Evolutionary conservation across 2,797 vertebrate genomes (phyloP).

Genomic region (Epinephelus awoara): DNA sequence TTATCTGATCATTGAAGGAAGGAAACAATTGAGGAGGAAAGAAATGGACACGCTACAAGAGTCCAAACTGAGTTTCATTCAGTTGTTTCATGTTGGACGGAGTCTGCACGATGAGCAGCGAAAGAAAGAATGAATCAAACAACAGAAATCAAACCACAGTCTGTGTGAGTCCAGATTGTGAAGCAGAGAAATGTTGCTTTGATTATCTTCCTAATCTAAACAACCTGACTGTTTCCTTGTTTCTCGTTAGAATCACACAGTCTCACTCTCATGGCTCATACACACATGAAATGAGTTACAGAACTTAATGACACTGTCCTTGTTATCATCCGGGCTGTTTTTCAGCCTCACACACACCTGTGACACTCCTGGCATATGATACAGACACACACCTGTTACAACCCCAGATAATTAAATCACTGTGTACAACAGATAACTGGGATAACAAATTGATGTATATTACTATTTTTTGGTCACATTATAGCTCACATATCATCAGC

Average conservation of each 20-base stretch:
- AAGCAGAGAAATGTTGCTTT: constrained; percentile 41
- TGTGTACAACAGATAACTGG: no score
- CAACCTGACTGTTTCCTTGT: constrained; percentile 22
- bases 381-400: neutral
- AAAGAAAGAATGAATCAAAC: neutral
- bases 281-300: constrained; percentile 23
- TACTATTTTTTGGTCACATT: no score
- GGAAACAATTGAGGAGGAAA: neutral
- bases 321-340: neutral
- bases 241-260: constrained; percentile 7
- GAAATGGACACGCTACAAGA: neutral
- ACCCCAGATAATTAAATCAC: neutral
- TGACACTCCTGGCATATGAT: neutral
- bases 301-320: constrained; percentile 15
- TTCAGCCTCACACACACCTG: neutral
- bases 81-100: neutral
- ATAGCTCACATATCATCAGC: no score
- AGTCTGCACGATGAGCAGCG: neutral
- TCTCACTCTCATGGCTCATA: neutral
- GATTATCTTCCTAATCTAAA: constrained; percentile 42
- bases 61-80: neutral
- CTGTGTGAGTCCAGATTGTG: neutral
- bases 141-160: neutral
- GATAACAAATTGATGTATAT: no score
- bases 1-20: neutral